A percentile compares a stretch with the other conserved stretches of the same genome.
phyloP scores from a whole-genome alignment of 2,888 invertebrate genomes.

The Aporophyla lueneburgensis region DNA sequence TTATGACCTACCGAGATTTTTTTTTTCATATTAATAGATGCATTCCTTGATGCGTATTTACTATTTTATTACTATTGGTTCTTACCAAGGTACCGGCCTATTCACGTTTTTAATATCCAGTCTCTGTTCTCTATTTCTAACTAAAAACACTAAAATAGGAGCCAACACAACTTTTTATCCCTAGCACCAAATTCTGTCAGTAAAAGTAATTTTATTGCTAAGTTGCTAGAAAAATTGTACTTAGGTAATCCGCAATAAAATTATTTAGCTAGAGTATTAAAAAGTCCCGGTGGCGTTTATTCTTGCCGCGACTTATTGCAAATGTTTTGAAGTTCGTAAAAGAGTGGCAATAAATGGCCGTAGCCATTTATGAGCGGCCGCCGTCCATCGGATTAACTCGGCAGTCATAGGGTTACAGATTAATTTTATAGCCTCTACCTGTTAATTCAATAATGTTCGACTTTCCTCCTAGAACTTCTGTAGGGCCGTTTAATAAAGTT shows the following conservation, averaged over 20 bases:
- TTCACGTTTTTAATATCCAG: too few relatives aligned
- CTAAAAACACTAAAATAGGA: neutral
- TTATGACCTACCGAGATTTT: neutral
- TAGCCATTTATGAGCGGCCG: slow-evolving; percentile 33
- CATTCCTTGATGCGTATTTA: neutral
- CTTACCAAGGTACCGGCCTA: neutral
- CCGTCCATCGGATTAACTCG: slow-evolving; percentile 28
- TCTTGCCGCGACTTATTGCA: slow-evolving; percentile 35
- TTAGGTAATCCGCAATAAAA: slow-evolving; percentile 38
- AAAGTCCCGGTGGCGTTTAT: slow-evolving; percentile 30
- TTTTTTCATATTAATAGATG: neutral
- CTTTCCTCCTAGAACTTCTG: slow-evolving; percentile 14
- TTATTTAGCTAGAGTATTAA: slow-evolving; percentile 32
- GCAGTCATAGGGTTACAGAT: slow-evolving; percentile 28
- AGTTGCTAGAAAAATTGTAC: slow-evolving; percentile 31
- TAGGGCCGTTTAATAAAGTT: neutral
- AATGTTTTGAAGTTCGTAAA: slow-evolving; percentile 24
- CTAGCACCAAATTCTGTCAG: neutral
- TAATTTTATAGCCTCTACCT: slow-evolving; percentile 42
- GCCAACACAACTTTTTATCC: neutral
- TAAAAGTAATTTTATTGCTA: slow-evolving; percentile 18
- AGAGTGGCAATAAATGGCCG: slow-evolving; percentile 12
- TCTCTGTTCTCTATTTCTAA: neutral
- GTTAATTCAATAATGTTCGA: slow-evolving; percentile 3
- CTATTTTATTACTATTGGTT: neutral